phyloP scores from a whole-genome alignment of 2,797 vertebrate species.

The Argyrosomus regius region DNA sequence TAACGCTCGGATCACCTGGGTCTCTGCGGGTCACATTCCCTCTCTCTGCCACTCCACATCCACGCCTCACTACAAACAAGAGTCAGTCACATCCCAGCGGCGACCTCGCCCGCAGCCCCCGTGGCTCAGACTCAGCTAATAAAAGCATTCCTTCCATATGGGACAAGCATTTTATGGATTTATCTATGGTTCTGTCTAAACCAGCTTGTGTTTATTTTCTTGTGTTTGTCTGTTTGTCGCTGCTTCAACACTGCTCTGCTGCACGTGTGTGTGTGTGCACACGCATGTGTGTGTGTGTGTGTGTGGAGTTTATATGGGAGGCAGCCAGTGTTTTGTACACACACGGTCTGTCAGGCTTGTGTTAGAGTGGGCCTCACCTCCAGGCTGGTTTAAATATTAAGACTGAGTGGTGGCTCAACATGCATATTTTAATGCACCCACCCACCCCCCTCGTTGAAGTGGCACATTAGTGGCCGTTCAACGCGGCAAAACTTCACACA shows the following conservation, averaged over 20 bases:
- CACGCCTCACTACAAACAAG: conserved; percentile 53
- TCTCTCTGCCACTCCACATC: conserved; percentile 48
- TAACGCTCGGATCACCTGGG: conserved; percentile 79
- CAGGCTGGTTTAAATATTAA: conserved; percentile 87
- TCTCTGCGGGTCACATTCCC: conserved; percentile 76
- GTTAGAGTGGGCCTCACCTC: conserved; percentile 78
- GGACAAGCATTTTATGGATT: conserved; percentile 59
- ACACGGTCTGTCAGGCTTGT: conserved; percentile 72
- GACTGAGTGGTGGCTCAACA: conserved; percentile 76
- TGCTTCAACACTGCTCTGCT: conserved; percentile 30
- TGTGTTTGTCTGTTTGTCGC: conserved; percentile 51
- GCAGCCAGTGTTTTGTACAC: conserved; percentile 75
- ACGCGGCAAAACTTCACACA: conserved; percentile 33
- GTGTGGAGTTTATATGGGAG: conserved; percentile 61
- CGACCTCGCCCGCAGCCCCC: conserved; percentile 35
- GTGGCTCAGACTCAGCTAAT: conserved; percentile 54
- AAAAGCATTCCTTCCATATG: conserved; percentile 71
- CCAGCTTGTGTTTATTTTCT: conserved; percentile 76
- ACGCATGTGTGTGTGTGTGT: conserved; percentile 13
- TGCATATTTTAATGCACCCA: conserved; percentile 81
- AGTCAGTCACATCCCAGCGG: conserved; percentile 50
- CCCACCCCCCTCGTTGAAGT: conserved; percentile 10
- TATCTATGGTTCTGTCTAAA: conserved; percentile 66
- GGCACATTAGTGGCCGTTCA: conserved; percentile 31
- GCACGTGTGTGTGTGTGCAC: conserved; percentile 10